A percentile compares a stretch with the other conserved stretches of the same genome.
Evolutionary conservation across 2,888 invertebrate species (phyloP).

Genomic region (Drosophila emarginata): DNA sequence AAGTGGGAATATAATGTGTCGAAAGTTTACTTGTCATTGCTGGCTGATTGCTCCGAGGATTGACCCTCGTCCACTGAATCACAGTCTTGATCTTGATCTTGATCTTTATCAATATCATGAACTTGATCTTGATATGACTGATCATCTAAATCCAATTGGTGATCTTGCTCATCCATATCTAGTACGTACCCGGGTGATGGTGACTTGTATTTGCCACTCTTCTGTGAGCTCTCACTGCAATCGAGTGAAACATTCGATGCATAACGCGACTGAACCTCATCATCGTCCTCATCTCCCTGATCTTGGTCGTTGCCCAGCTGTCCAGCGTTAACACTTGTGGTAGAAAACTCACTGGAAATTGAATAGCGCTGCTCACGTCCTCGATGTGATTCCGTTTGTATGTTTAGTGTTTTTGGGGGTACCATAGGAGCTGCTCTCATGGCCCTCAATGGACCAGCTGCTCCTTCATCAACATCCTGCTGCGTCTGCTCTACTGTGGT

Average conservation of each 20-base stretch:
- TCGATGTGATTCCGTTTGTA: conserved; percentile 39
- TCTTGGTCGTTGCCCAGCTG: conserved; percentile 39
- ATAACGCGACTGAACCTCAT: conserved; percentile 55
- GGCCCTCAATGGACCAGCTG: conserved; percentile 11
- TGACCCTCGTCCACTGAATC: neutral
- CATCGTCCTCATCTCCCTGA: conserved; percentile 16
- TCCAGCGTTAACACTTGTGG: conserved; percentile 53
- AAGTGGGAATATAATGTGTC: conserved; percentile 13
- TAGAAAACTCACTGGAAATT: conserved; percentile 76
- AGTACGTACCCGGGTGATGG: conserved; percentile 81
- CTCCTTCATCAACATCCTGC: neutral
- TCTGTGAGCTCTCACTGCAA: conserved; percentile 70
- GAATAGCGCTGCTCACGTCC: conserved; percentile 72
- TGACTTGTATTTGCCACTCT: conserved; percentile 80
- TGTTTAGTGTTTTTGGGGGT: conserved; percentile 57
- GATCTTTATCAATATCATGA: conserved; percentile 6
- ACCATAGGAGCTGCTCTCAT: conserved; percentile 47
- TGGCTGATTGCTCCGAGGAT: conserved; percentile 8
- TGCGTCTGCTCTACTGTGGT: neutral
- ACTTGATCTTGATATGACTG: conserved; percentile 21
- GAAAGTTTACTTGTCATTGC: conserved; percentile 73
- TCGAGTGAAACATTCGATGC: conserved; percentile 75
- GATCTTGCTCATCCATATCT: conserved; percentile 25
- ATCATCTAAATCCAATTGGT: conserved; percentile 15
- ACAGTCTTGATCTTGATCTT: conserved; percentile 15